Conservation (phyloP, 2,888 invertebrate species). For the Ectemnius cavifrons region DNA sequence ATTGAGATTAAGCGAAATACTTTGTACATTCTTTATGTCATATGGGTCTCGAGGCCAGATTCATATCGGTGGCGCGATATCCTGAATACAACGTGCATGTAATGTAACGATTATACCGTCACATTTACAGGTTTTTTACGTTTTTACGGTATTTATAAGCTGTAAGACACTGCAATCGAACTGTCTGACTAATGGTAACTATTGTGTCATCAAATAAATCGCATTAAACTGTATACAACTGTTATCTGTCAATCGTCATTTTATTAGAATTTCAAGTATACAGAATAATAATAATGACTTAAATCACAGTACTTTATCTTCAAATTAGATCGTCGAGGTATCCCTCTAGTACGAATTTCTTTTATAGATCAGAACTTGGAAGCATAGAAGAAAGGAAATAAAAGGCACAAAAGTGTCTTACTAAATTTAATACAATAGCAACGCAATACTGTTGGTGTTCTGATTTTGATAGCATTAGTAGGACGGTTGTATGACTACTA, state of each 20-base stretch:
- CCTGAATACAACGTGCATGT: slow-evolving; percentile 47
- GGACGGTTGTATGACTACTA: slow-evolving; percentile 4
- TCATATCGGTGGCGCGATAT: slow-evolving; percentile 46
- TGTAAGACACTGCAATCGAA: slow-evolving; percentile 70
- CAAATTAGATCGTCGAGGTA: too few species aligned
- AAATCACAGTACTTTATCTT: too few species aligned
- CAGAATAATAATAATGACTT: neutral
- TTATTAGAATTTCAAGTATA: slow-evolving; percentile 28
- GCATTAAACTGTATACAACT: slow-evolving; percentile 56
- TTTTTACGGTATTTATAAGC: slow-evolving; percentile 75
- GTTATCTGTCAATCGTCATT: slow-evolving; percentile 19
- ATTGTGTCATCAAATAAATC: slow-evolving; percentile 74
- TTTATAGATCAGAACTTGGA: too few species aligned
- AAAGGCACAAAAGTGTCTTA: slow-evolving; percentile 7
- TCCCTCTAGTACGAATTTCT: too few species aligned
- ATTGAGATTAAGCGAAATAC: too few species aligned
- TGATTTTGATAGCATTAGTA: neutral
- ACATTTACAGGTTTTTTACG: slow-evolving; percentile 74
- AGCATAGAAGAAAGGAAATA: neutral
- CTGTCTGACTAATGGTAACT: slow-evolving; percentile 70
- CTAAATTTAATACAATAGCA: neutral
- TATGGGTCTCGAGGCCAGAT: slow-evolving; percentile 32
- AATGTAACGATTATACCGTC: slow-evolving; percentile 64
- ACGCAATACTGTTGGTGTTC: too few species aligned
- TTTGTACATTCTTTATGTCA: slow-evolving; percentile 55